Conservation (phyloP, 2,797 vertebrate genomes). For the Parambassis ranga region DNA sequence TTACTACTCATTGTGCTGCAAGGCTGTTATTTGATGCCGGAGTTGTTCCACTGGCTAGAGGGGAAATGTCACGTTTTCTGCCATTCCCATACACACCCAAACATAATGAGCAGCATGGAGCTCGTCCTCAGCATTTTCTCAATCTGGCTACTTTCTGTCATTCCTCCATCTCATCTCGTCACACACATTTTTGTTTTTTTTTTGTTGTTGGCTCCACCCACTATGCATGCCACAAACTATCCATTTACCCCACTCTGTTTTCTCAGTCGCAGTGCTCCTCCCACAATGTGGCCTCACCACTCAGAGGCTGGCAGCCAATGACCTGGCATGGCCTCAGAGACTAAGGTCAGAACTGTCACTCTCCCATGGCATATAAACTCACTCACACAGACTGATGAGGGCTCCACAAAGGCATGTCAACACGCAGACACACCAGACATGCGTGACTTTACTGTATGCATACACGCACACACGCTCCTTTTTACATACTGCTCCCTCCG, state of each 20-base stretch:
- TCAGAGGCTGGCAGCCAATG: constrained; percentile 30
- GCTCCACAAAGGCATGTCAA: constrained; percentile 3
- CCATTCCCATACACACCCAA: constrained; percentile 82
- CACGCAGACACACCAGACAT: not conserved
- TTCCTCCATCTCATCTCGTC: constrained; percentile 17
- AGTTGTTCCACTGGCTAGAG: constrained; percentile 63
- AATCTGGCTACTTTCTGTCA: constrained; percentile 6
- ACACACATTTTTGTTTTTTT: constrained; percentile 2
- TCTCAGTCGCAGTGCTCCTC: constrained; percentile 1
- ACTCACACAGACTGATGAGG: constrained; percentile 7
- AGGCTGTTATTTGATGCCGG: constrained; percentile 79
- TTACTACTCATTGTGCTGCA: constrained; percentile 77
- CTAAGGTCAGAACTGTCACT: constrained; percentile 50
- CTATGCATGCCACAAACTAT: constrained; percentile 26
- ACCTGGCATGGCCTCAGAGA: constrained; percentile 55
- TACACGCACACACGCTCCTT: not conserved
- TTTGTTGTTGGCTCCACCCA: constrained; percentile 19
- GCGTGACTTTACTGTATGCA: too few relatives aligned
- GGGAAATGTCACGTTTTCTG: constrained; percentile 79
- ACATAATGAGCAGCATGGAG: constrained; percentile 66
- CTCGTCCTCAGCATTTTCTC: constrained; percentile 27
- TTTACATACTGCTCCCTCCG: not conserved
- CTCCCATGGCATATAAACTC: constrained; percentile 38
- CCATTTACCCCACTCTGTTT: constrained; percentile 18
- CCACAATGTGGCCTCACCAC: constrained; percentile 25